These are phyloP conservation scores for Heliconius eleuchia DNA, from an alignment of 1,140 invertebrate species.

Conservation along the genomic window DNA sequence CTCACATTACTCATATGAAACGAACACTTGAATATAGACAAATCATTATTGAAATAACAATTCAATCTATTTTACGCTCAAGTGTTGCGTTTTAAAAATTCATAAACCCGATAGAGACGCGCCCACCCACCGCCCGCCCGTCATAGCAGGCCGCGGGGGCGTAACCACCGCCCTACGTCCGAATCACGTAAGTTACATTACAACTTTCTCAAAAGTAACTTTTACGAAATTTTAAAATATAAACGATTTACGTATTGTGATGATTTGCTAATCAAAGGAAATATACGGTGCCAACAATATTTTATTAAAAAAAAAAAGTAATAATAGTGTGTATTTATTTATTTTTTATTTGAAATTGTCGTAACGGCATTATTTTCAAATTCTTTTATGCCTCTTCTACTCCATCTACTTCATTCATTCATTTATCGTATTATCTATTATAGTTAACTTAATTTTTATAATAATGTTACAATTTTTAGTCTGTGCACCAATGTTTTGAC, in stretches of 20 bases:
- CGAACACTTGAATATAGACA: not conserved
- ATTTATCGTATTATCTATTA: no score
- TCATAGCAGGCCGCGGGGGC: constrained; percentile 64
- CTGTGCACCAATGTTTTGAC: no score
- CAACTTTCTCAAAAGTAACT: constrained; percentile 46
- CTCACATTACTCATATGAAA: not conserved
- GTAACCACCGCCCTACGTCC: constrained; percentile 75
- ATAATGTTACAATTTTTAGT: no score
- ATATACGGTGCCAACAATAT: no score
- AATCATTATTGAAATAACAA: not conserved
- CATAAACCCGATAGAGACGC: constrained; percentile 46
- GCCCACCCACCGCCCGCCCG: constrained; percentile 76
- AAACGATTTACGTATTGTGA: not conserved
- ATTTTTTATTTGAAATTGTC: no score
- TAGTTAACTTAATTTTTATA: no score
- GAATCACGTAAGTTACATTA: constrained; percentile 44
- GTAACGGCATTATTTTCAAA: no score
- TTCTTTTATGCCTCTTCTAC: no score
- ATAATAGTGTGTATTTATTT: no score
- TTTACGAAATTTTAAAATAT: not conserved
- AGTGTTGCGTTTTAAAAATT: constrained; percentile 47
- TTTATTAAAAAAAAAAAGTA: no score
- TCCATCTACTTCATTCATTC: no score
- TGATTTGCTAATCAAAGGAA: no score
- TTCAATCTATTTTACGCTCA: constrained; percentile 25